Evolutionary conservation across 2,113 vertebrate genomes (phyloP), one percentile per base, ranked within the genome.

Genomic region (Rynchops niger): DNA sequence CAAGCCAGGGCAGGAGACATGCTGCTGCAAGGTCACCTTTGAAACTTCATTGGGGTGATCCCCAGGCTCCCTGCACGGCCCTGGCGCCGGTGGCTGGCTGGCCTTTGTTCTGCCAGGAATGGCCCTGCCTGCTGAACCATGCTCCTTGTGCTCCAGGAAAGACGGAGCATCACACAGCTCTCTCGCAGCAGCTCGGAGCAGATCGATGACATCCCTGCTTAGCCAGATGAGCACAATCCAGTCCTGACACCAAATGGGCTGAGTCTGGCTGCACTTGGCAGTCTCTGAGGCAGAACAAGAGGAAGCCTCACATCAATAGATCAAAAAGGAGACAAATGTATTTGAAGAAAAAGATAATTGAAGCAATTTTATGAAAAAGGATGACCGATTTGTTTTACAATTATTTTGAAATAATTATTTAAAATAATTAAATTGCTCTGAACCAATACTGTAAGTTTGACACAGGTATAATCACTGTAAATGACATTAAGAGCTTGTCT

Each of bases 401-500:
- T 78, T 43, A 53, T 77, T 93, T 67, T 11, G n/a, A 87, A 94
- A 70, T 70, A 59, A 84, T 86, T 73, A 29, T 87, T 96, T 72
- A 18, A 92, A 90, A 77, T 45, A 72, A 91, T 72, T 36, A 45
- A 30, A 66, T 77, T 74, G 36, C 67, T 85, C 78, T 55, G 82
- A 80, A 90, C 76, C n/a, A 92, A 71, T 71, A 50, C 65, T 45
- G 65, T 81, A 52, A 93, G 86, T 86, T 92, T 84, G 86, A 91
- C 83, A 78, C 40, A 69, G 83, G 74, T 92, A 67, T 74, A 93
- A 95, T 92, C 86, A 45, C 92, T 89, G 83, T 50, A 92, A 95
- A 88, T 86, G 50, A 56, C 96, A 95, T 96, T 92, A 96, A 83
- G 63, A 90, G 94, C 95, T 95, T 91, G 90, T 95, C 94, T 88